Base-by-base conservation (phyloP, 2,113 vertebrate species). In the Perca schrenkii region DNA sequence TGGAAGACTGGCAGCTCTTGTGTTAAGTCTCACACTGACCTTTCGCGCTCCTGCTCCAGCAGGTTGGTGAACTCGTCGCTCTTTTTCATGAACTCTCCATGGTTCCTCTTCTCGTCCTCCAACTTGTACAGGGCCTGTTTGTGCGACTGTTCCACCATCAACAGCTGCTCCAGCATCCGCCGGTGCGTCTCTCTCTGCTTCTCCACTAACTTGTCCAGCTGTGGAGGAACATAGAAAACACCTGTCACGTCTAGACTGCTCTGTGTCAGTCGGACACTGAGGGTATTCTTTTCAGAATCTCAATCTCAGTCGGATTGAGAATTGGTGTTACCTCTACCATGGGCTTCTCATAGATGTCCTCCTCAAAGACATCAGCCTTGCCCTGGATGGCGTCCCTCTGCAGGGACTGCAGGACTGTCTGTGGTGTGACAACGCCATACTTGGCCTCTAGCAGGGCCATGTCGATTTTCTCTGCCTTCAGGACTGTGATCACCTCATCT, bases 391-490 rank as follows among this genome's bases (percentile, higher is more conserved):
- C 94, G 43, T 99, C 98, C 92, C 98, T 89, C 92, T 99, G 98
- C 80, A 99, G 96, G 56, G 98, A 97, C 91, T 99, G 96, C 74
- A 99, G 89, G 56, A 99, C 97, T 58, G 97, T 97, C 88, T 96
- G 96, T 67, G 98, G 97, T 50, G 97, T 97, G 63, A 98, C 97
- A 81, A 99, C 99, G 46, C 98, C 98, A 2, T 99, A 99, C 73
- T 97, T 97, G 91, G 97, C 97, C 94, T 99, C 98, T 77, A 99
- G 93, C 89, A 98, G 94, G 72, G 97, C 97, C 91, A 98, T 86
- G 91, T 99, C 97, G 52, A 97, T 97, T 94, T 99, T 99, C 92
- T 99, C 97, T 61, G 98, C 97, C 88, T 97, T 98, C 89, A 99
- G 95, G 85, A 99, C 96, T 3, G 96, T 97, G 93, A 99, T 99